Percentiles rank a stretch among this genome's conserved stretches.
These are phyloP conservation scores for Nephotettix cincticeps DNA, from an alignment of 1,140 invertebrate species.

Conservation along the genomic window DNA sequence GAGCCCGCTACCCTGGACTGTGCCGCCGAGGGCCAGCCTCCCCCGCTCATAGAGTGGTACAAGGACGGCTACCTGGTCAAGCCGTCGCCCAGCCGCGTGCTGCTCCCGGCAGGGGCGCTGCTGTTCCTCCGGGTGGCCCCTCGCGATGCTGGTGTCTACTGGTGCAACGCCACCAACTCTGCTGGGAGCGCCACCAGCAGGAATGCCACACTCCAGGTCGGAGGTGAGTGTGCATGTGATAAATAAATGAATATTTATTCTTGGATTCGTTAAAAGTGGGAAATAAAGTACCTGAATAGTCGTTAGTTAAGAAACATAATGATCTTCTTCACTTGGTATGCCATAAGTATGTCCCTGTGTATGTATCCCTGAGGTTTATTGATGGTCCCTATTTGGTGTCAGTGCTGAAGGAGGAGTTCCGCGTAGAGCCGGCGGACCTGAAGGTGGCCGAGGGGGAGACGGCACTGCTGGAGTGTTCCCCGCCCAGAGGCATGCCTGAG, in stretches of 20 bases:
- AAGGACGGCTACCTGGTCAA: constrained; percentile 69
- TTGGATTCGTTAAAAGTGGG: too few species aligned
- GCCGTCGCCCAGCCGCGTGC: constrained; percentile 30
- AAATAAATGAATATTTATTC: too few species aligned
- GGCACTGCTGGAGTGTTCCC: constrained; percentile 78
- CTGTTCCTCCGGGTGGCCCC: constrained; percentile 77
- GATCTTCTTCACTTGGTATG: too few species aligned
- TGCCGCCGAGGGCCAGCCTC: constrained; percentile 77
- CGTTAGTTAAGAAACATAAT: too few species aligned
- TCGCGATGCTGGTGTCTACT: constrained; percentile 81
- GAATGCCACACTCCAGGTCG: constrained; percentile 83
- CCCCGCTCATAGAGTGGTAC: constrained; percentile 77
- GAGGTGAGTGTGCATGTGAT: constrained; percentile 62
- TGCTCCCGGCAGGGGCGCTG: constrained; percentile 67
- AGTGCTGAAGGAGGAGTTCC: constrained; percentile 76
- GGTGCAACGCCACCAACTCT: constrained; percentile 83
- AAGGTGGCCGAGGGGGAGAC: constrained; percentile 80
- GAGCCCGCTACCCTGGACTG: constrained; percentile 83
- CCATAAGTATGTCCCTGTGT: too few species aligned
- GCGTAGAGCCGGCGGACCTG: constrained; percentile 71
- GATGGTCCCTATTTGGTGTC: too few species aligned
- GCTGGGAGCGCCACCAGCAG: constrained; percentile 73
- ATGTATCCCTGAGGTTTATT: too few species aligned
- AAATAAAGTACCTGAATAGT: too few species aligned
- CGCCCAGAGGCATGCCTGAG: constrained; percentile 75